Percentiles rank a stretch among this genome's conserved stretches.
phyloP scores from a whole-genome alignment of 2,888 invertebrate species.

The Netelia inedita region DNA sequence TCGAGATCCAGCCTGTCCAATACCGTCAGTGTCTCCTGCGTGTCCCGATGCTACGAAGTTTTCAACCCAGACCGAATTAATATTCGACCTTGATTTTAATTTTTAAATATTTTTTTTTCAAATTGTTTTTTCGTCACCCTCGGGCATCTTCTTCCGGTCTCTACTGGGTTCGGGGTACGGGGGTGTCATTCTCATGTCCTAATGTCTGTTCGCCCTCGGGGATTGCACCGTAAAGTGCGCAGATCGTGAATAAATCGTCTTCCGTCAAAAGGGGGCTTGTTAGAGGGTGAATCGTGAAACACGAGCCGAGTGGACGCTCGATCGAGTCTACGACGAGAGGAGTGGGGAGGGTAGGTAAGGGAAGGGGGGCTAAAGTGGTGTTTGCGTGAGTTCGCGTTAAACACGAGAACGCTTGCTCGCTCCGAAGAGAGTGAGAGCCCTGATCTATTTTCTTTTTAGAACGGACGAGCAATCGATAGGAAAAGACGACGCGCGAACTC shows the following conservation, averaged over 20 bases:
- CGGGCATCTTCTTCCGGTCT: background rate
- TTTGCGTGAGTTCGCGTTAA: constrained; percentile 57
- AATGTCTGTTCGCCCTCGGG: background rate
- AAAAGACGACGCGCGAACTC: constrained; percentile 61
- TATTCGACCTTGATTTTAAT: constrained; percentile 9
- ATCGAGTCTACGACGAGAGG: background rate
- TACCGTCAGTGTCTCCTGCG: constrained; percentile 99
- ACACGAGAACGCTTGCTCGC: constrained; percentile 29
- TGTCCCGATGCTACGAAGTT: constrained; percentile 94
- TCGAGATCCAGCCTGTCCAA: constrained; percentile 98
- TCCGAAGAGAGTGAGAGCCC: constrained; percentile 50
- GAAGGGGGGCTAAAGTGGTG: background rate
- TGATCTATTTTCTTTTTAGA: constrained; percentile 76
- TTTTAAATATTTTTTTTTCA: constrained; percentile 6
- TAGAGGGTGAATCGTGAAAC: background rate
- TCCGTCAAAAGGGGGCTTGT: background rate
- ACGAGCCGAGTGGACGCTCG: background rate
- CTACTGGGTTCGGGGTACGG: background rate
- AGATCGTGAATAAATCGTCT: constrained; percentile 30
- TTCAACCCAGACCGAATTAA: constrained; percentile 44
- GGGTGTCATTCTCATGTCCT: background rate
- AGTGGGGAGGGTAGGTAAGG: background rate
- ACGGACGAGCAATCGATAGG: constrained; percentile 72
- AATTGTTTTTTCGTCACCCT: constrained; percentile 4
- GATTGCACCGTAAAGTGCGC: background rate